Evolutionary conservation across 2,113 vertebrate genomes (phyloP).

Genomic region (Protomyctophum bolini): DNA sequence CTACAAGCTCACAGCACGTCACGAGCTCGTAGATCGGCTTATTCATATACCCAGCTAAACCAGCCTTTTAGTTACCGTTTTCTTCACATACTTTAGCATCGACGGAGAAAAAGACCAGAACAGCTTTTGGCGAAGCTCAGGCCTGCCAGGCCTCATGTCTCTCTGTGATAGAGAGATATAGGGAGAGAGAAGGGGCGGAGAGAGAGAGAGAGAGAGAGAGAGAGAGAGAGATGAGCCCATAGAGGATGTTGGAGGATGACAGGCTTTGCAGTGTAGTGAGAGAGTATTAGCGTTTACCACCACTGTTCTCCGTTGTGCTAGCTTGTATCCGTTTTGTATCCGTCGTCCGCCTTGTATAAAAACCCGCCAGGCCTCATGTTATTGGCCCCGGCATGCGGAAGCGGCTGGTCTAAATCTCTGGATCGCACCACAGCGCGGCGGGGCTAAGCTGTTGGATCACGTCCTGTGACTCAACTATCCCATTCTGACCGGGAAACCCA

Average conservation of each 20-base stretch:
- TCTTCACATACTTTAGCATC: no score
- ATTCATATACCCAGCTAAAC: no score
- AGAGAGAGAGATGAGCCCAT: neutral
- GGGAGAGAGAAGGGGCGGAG: no score
- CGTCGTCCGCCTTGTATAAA: slow-evolving; percentile 18
- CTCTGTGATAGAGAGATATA: no score
- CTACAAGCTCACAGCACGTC: no score
- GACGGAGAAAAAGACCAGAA: no score
- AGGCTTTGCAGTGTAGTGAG: slow-evolving; percentile 17
- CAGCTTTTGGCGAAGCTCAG: no score
- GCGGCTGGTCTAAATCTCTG: slow-evolving; percentile 46
- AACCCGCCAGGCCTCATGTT: slow-evolving; percentile 25
- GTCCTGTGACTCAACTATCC: slow-evolving; percentile 22
- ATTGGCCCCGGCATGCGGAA: slow-evolving; percentile 30
- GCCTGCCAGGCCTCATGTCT: no score
- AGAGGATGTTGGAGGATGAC: neutral
- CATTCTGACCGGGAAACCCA: no score
- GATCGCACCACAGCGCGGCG: slow-evolving; percentile 24
- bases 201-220: no score
- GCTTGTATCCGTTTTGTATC: slow-evolving; percentile 12
- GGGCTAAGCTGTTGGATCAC: slow-evolving; percentile 62
- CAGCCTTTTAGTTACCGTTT: no score
- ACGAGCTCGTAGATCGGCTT: no score
- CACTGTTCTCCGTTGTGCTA: slow-evolving; percentile 1
- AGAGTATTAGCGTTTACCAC: neutral